These are phyloP conservation scores for Dendronephthya gigantea DNA, from an alignment of 64 coral and sea anemone genomes.

Conservation along the genomic window DNA sequence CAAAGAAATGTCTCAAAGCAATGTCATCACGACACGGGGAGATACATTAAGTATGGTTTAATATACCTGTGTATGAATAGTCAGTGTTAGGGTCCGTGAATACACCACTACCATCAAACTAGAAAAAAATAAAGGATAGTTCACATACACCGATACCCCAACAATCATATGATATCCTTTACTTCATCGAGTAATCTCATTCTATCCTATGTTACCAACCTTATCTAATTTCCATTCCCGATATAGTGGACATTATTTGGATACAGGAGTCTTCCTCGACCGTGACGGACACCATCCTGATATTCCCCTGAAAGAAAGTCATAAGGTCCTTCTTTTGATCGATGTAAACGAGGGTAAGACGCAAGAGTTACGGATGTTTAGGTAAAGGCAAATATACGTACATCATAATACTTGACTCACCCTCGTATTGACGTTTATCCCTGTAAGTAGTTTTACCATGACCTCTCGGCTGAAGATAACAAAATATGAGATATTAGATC, in stretches of 20 bases:
- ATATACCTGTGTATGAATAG: conserved; percentile 6
- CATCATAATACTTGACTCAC: no score
- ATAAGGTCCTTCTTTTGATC: neutral
- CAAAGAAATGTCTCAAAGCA: neutral
- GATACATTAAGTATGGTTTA: neutral
- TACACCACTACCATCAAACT: conserved; percentile 1
- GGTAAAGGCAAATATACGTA: neutral
- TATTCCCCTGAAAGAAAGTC: neutral
- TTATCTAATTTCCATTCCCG: conserved; percentile 4
- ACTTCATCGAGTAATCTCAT: neutral
- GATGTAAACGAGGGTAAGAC: no score
- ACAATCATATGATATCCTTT: no score
- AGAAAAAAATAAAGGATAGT: neutral
- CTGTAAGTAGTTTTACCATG: conserved; percentile 60
- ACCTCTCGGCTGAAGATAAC: conserved; percentile 46
- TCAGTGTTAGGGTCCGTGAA: neutral
- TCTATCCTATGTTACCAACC: neutral
- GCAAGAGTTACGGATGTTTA: neutral
- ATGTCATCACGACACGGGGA: neutral
- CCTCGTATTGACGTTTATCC: conserved; percentile 62
- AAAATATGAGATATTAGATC: neutral
- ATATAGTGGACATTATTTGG: neutral
- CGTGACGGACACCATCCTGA: neutral
- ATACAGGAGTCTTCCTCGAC: neutral
- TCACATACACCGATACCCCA: no score